phyloP scores from a whole-genome alignment of 2,797 vertebrate species.

The Alfaro cultratus region DNA sequence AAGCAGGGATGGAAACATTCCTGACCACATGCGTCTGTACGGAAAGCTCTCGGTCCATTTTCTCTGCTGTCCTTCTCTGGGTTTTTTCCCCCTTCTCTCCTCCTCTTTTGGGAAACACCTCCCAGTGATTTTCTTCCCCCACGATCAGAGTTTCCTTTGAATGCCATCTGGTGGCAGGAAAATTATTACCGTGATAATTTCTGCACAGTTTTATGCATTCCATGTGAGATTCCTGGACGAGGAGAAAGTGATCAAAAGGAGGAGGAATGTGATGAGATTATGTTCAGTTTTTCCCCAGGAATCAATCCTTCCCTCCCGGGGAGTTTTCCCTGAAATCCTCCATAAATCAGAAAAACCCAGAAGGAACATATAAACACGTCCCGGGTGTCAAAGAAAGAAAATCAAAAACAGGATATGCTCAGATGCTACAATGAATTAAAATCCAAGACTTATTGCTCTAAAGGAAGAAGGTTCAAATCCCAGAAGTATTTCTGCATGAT shows the following conservation, averaged over 20 bases:
- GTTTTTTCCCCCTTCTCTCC: constrained; percentile 19
- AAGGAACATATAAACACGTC: neutral
- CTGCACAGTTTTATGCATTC: neutral
- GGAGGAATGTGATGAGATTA: neutral
- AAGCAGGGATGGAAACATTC: neutral
- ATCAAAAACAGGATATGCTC: neutral
- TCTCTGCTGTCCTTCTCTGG: constrained; percentile 17
- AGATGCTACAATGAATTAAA: neutral
- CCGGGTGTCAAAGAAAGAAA: neutral
- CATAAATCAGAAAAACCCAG: neutral
- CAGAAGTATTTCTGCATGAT: neutral
- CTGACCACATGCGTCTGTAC: constrained; percentile 27
- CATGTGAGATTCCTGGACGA: neutral
- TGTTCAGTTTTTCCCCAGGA: neutral
- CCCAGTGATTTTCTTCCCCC: constrained; percentile 8
- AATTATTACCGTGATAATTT: constrained; percentile 4
- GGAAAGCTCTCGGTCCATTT: constrained; percentile 33
- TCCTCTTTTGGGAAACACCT: constrained; percentile 41
- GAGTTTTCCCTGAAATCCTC: neutral
- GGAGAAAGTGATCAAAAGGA: constrained; percentile 5
- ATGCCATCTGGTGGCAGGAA: constrained; percentile 8
- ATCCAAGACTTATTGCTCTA: neutral
- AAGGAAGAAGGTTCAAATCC: neutral
- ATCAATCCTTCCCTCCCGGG: neutral
- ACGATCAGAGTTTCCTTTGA: neutral